These are phyloP conservation scores for Oreamnos americanus DNA, from an alignment of 2,113 vertebrate genomes.

Conservation along the genomic window DNA sequence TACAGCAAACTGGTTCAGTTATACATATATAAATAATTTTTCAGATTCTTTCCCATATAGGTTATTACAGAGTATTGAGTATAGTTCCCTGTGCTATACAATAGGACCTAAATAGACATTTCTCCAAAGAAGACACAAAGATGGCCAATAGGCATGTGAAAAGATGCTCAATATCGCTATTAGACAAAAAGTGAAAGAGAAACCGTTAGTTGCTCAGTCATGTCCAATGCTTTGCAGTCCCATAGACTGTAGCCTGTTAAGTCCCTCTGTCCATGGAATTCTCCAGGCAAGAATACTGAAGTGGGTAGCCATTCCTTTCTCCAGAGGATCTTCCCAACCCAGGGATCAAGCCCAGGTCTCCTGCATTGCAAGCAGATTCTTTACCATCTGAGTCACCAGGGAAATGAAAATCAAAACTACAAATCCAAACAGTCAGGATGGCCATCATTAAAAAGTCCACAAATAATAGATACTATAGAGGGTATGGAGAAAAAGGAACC, in stretches of 20 bases:
- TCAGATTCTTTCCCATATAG: neutral
- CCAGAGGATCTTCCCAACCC: neutral
- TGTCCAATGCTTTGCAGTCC: neutral
- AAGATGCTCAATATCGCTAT: neutral
- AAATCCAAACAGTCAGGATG: neutral
- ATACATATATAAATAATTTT: neutral
- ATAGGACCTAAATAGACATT: neutral
- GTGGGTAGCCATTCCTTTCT: neutral
- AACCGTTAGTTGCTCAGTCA: neutral
- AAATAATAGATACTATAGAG: neutral
- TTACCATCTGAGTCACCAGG: neutral
- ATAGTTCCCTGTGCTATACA: neutral
- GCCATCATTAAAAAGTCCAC: neutral
- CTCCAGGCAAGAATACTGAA: neutral
- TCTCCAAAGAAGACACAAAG: neutral
- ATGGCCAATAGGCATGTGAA: neutral
- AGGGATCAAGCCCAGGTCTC: neutral
- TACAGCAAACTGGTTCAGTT: neutral
- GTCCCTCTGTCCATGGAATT: neutral
- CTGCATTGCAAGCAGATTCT: neutral
- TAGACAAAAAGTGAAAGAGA: neutral
- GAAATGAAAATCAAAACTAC: neutral
- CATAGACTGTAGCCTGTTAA: neutral
- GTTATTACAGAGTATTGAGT: neutral
- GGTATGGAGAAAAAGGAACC: neutral